Conservation (phyloP, 1,140 invertebrate genomes). For the Drosophila lacertosa region DNA sequence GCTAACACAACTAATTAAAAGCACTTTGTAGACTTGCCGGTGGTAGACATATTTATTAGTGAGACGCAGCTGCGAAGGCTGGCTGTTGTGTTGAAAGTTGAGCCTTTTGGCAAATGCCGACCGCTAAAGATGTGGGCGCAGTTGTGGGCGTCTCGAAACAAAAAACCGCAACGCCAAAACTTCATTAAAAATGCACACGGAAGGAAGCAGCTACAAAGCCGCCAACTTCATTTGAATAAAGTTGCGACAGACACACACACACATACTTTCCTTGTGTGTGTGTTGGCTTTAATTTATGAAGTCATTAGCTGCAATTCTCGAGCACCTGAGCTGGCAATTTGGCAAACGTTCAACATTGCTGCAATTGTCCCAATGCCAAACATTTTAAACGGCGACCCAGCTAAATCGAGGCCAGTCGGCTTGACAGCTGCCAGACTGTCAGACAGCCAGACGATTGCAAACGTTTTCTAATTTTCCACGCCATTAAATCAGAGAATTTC, state of each 20-base stretch:
- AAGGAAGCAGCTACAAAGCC: constrained; percentile 38
- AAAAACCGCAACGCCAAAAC: constrained; percentile 49
- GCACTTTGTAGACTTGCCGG: constrained; percentile 61
- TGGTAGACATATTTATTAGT: constrained; percentile 64
- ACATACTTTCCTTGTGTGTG: constrained; percentile 10
- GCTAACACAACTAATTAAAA: constrained; percentile 76
- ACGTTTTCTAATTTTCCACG: constrained; percentile 76
- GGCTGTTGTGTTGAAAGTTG: constrained; percentile 53
- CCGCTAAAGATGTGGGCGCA: constrained; percentile 65
- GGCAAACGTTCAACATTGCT: constrained; percentile 46
- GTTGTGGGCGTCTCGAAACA: constrained; percentile 15
- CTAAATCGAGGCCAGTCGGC: constrained; percentile 51
- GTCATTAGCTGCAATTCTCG: constrained; percentile 70
- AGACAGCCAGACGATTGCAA: constrained; percentile 33
- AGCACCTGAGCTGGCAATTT: constrained; percentile 58
- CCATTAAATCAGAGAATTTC: constrained; percentile 73
- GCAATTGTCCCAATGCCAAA: constrained; percentile 50
- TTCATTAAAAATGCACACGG: constrained; percentile 67
- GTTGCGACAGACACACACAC: constrained; percentile 9
- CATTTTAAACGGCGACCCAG: constrained; percentile 16
- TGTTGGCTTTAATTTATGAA: constrained; percentile 62
- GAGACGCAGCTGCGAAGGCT: constrained; percentile 45
- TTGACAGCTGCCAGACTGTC: constrained; percentile 57
- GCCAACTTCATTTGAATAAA: constrained; percentile 47
- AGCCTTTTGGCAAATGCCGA: constrained; percentile 65